Evolutionary conservation across 2,113 vertebrate genomes (phyloP).

Genomic region (Hydropotes inermis): DNA sequence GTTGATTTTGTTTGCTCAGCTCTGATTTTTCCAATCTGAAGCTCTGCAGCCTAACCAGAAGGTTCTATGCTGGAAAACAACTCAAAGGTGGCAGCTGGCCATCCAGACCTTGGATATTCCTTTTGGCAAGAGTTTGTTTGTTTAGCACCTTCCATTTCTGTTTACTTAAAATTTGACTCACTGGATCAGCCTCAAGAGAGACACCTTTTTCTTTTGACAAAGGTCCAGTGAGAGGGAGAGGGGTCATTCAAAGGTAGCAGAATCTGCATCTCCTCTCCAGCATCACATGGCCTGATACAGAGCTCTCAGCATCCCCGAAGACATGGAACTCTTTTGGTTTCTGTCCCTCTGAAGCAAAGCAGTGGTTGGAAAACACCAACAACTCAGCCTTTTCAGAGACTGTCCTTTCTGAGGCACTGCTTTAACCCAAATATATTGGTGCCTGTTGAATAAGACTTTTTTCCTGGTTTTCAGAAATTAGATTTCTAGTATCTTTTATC

Average conservation of each 20-base stretch:
- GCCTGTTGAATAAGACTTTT: background rate
- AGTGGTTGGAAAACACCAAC: background rate
- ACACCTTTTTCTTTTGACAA: constrained; percentile 71
- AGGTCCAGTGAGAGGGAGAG: constrained; percentile 63
- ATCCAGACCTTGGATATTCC: constrained; percentile 62
- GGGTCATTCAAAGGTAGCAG: constrained; percentile 70
- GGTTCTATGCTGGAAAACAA: constrained; percentile 64
- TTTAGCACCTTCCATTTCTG: constrained; percentile 72
- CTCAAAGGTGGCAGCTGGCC: constrained; percentile 59
- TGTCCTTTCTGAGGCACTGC: background rate
- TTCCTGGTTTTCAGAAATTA: background rate
- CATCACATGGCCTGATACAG: background rate
- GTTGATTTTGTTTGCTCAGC: constrained; percentile 59
- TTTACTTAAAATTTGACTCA: constrained; percentile 71
- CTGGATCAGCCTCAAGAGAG: constrained; percentile 50
- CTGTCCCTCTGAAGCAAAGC: background rate
- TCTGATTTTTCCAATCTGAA: constrained; percentile 59
- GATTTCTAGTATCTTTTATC: background rate
- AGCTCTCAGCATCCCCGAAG: background rate
- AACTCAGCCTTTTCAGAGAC: background rate
- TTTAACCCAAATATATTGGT: background rate
- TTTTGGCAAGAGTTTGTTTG: constrained; percentile 62
- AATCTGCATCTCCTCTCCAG: background rate
- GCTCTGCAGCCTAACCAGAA: constrained; percentile 33
- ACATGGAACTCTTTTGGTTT: background rate